Conservation (phyloP, 2,888 invertebrate species). For the Zhuqinia jingwanae region DNA sequence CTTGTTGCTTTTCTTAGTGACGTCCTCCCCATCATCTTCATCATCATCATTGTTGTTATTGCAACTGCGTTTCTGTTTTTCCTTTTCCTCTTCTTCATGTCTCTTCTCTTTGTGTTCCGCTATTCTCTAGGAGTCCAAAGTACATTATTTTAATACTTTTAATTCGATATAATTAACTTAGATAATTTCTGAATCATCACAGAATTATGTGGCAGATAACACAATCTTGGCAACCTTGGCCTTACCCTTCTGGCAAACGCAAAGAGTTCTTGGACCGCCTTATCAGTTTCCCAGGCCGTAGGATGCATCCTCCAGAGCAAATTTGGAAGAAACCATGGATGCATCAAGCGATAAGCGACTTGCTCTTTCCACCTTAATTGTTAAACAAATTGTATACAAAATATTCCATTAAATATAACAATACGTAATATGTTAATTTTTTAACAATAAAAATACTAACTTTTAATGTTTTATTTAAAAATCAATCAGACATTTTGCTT, state of each 20-base stretch:
- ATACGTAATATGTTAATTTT: not conserved
- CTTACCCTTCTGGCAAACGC: constrained; percentile 35
- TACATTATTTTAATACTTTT: not conserved
- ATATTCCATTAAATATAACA: not conserved
- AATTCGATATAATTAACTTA: not conserved
- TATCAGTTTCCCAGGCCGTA: constrained; percentile 1
- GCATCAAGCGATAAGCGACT: constrained; percentile 14
- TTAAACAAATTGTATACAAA: not conserved
- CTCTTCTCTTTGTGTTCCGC: constrained; percentile 3
- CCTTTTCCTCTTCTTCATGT: not conserved
- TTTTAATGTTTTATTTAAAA: no score
- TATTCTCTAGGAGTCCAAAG: not conserved
- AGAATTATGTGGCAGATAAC: no score
- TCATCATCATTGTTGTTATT: not conserved
- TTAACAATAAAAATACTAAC: no score
- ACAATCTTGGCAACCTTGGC: not conserved
- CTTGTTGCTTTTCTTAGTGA: not conserved
- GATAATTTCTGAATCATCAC: no score
- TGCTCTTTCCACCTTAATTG: constrained; percentile 31
- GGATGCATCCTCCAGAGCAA: constrained; percentile 46
- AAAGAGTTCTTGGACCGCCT: not conserved
- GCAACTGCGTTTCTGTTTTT: not conserved
- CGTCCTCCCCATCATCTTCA: not conserved
- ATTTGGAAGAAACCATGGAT: constrained; percentile 21
- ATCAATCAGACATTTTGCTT: no score